A percentile compares a stretch with the other conserved stretches of the same genome.
Evolutionary conservation across 2,888 invertebrate species (phyloP).

Genomic region (Conops quadrifasciatus): DNA sequence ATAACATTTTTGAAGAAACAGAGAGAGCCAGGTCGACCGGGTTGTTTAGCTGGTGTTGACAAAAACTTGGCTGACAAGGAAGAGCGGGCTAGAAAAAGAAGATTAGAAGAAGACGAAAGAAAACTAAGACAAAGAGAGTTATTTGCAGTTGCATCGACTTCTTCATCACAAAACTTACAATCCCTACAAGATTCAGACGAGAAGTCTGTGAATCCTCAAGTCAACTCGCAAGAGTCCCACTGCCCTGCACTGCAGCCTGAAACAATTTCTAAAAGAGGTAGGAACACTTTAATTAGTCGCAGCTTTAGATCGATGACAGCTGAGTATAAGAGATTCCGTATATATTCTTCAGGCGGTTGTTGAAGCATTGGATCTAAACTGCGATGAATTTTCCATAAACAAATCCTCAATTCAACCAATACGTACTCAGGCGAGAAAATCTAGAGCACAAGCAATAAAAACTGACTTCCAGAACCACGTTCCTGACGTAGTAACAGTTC

Average conservation of each 20-base stretch:
- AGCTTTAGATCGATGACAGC: constrained; percentile 25
- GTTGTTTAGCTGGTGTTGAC: constrained; percentile 26
- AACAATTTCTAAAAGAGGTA: no score
- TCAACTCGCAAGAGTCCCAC: no score
- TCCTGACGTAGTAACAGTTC: constrained; percentile 27
- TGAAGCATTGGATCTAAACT: neutral
- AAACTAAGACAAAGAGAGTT: constrained; percentile 19
- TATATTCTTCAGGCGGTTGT: constrained; percentile 25
- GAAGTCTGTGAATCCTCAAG: no score
- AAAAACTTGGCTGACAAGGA: constrained; percentile 16
- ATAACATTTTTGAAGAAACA: constrained; percentile 23
- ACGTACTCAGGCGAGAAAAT: constrained; percentile 7
- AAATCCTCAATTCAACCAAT: neutral
- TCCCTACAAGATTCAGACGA: no score
- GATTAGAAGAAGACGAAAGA: constrained; percentile 29
- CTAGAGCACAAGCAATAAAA: constrained; percentile 9
- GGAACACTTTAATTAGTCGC: constrained; percentile 24
- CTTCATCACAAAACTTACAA: no score
- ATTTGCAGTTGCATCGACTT: constrained; percentile 19
- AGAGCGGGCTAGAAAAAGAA: constrained; percentile 24
- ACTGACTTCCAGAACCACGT: constrained; percentile 17
- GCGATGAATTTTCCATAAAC: constrained; percentile 4
- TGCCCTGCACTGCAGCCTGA: no score
- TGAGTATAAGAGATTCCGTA: no score
- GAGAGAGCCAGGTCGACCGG: constrained; percentile 22